These are phyloP conservation scores for Australoheros scitulus DNA, from an alignment of 2,113 vertebrate genomes.

Conservation along the genomic window DNA sequence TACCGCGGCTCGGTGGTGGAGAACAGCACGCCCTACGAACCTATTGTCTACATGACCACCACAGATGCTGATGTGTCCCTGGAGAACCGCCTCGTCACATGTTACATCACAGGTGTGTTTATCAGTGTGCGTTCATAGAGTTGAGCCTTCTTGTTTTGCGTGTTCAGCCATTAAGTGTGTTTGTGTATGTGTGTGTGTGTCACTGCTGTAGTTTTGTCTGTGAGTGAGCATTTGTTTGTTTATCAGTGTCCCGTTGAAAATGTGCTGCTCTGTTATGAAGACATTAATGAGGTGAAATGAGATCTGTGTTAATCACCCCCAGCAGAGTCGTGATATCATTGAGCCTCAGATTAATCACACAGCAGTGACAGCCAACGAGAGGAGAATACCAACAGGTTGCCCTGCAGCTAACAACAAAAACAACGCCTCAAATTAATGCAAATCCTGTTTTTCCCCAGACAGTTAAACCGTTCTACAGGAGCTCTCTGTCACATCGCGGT, in stretches of 20 bases:
- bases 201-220: not conserved
- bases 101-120: slow-evolving; percentile 94
- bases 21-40: slow-evolving; percentile 85
- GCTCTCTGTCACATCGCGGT: slow-evolving; percentile 33
- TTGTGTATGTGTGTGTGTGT: not conserved
- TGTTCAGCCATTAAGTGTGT: not conserved
- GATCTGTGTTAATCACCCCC: slow-evolving; percentile 24
- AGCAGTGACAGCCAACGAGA: not conserved
- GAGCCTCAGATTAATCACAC: slow-evolving; percentile 36
- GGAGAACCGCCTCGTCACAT: slow-evolving; percentile 89
- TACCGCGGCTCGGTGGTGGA: slow-evolving; percentile 89
- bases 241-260: not conserved
- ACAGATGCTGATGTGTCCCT: slow-evolving; percentile 87
- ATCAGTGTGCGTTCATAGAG: not conserved
- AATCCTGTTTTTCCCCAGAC: slow-evolving; percentile 40
- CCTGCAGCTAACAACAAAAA: slow-evolving; percentile 53
- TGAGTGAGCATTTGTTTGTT: not conserved
- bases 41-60: slow-evolving; percentile 86
- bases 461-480: slow-evolving; percentile 4
- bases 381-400: slow-evolving; percentile 38
- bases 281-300: slow-evolving; percentile 23
- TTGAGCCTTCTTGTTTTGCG: not conserved
- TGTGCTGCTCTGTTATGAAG: not conserved
- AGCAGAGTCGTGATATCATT: not conserved
- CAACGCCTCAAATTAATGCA: slow-evolving; percentile 49